Evolutionary conservation across 2,888 invertebrate species (phyloP).

Genomic region (Bruchidius siliquastri): DNA sequence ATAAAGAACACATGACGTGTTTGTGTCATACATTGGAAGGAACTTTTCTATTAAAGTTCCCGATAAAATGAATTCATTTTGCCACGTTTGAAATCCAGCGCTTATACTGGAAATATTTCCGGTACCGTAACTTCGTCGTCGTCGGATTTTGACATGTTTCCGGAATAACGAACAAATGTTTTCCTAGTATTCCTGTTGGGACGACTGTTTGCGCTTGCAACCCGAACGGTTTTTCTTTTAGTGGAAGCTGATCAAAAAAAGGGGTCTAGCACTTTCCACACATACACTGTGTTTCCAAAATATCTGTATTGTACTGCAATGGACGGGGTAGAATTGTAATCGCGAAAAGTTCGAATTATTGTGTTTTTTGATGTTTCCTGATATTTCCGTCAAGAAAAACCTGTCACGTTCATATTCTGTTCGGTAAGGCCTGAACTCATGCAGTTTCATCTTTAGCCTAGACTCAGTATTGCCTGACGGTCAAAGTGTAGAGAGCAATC

Average conservation of each 20-base stretch:
- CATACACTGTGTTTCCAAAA: no score
- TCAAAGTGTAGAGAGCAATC: no score
- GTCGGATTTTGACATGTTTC: background rate
- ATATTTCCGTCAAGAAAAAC: no score
- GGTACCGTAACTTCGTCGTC: background rate
- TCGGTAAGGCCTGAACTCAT: no score
- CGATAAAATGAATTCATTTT: background rate
- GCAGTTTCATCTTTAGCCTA: no score
- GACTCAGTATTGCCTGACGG: no score
- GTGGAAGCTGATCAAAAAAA: background rate
- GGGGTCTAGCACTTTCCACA: no score
- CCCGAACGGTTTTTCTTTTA: background rate
- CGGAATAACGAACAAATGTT: background rate
- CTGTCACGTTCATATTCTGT: no score
- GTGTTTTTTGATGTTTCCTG: no score
- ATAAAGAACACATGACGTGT: background rate
- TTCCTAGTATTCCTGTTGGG: background rate
- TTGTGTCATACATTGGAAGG: background rate
- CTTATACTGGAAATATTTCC: background rate
- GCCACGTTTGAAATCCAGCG: background rate
- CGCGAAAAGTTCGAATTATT: no score
- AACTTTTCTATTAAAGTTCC: background rate
- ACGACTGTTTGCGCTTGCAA: background rate
- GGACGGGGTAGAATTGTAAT: no score
- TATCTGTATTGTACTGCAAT: no score